phyloP scores from a whole-genome alignment of 2,888 invertebrate species.

The Acrobasis repandana region DNA sequence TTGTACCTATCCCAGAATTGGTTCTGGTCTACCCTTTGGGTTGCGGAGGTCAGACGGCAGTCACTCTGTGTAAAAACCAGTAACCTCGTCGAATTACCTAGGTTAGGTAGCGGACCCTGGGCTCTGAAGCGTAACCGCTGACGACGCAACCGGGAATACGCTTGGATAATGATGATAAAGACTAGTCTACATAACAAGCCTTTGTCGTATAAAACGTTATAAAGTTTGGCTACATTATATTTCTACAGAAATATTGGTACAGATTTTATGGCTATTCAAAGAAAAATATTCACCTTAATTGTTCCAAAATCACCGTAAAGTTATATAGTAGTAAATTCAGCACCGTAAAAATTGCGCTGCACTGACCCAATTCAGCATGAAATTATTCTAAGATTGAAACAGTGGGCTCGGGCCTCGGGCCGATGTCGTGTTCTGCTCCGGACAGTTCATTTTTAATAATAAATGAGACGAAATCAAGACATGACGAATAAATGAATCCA shows the following conservation, averaged over 20 bases:
- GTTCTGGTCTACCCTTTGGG: too few species aligned
- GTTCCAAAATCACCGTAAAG: background rate
- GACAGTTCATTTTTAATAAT: conserved; percentile 85
- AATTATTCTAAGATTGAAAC: conserved; percentile 80
- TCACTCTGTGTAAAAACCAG: too few species aligned
- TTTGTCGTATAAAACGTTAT: too few species aligned
- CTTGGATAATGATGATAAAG: too few species aligned
- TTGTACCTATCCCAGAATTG: too few species aligned
- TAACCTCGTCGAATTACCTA: too few species aligned
- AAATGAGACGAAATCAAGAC: conserved; percentile 84
- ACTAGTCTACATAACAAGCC: too few species aligned
- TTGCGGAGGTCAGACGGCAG: too few species aligned
- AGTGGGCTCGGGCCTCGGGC: conserved; percentile 72
- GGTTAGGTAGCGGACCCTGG: too few species aligned
- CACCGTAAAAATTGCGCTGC: conserved; percentile 17
- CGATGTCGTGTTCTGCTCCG: conserved; percentile 73
- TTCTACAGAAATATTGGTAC: background rate
- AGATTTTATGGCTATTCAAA: background rate
- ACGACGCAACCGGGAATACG: too few species aligned
- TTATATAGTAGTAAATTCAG: background rate
- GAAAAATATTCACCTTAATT: background rate
- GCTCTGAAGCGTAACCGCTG: too few species aligned
- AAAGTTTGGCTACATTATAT: too few species aligned
- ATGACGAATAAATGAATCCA: conserved; percentile 84
- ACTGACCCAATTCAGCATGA: conserved; percentile 73